A percentile compares a stretch with the other conserved stretches of the same genome.
These are phyloP conservation scores for Rhinichthys osculus DNA, from an alignment of 2,797 vertebrate species.

Conservation along the genomic window DNA sequence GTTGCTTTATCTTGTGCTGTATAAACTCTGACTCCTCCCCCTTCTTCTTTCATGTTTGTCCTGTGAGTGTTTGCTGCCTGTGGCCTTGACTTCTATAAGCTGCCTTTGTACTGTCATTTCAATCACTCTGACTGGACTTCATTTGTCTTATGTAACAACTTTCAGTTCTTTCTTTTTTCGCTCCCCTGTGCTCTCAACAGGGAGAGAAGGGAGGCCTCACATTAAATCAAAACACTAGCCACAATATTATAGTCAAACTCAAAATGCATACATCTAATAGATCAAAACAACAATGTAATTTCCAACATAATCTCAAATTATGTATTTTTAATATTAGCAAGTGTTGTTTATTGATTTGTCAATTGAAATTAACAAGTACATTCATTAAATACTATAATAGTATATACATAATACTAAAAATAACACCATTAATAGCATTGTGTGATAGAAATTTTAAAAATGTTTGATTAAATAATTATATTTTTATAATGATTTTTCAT, in stretches of 20 bases:
- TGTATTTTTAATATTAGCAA: background rate
- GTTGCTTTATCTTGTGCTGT: slow-evolving; percentile 12
- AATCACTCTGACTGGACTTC: slow-evolving; percentile 66
- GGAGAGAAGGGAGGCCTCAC: background rate
- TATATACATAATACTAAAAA: background rate
- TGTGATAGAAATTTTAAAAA: too few relatives aligned
- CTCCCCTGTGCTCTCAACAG: background rate
- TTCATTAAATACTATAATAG: background rate
- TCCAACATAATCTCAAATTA: background rate
- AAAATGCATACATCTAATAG: background rate
- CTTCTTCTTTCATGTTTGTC: slow-evolving; percentile 7
- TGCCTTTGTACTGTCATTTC: slow-evolving; percentile 60
- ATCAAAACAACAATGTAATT: background rate
- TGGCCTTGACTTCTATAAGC: slow-evolving; percentile 70
- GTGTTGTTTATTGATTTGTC: background rate
- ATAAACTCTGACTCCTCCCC: slow-evolving; percentile 16
- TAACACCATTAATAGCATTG: background rate
- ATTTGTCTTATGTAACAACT: slow-evolving; percentile 65
- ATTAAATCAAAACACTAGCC: slow-evolving; percentile 12
- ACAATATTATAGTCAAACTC: background rate
- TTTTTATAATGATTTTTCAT: background rate
- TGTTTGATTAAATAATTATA: too few relatives aligned
- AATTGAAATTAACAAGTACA: background rate
- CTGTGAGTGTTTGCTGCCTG: slow-evolving; percentile 55
- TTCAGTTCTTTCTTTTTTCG: slow-evolving; percentile 46